Evolutionary conservation across 2,888 invertebrate species (phyloP).

Genomic region (Poecilus cupreus): DNA sequence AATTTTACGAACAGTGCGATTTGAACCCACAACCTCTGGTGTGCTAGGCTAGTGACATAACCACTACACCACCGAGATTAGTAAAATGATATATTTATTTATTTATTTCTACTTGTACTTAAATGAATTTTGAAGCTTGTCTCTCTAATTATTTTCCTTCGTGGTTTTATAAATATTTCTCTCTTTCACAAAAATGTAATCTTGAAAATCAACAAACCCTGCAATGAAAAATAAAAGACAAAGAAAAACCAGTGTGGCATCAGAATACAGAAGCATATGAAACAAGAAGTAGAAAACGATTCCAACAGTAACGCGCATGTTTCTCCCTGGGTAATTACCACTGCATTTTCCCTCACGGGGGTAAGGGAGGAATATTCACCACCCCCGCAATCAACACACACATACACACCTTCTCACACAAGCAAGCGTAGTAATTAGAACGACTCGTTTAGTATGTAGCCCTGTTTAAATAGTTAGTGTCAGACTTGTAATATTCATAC

Average conservation of each 20-base stretch:
- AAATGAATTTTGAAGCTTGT: no score
- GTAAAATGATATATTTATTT: no score
- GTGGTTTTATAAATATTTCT: no score
- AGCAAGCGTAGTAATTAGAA: slow-evolving; percentile 22
- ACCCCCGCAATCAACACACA: slow-evolving; percentile 9
- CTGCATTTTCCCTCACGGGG: background rate
- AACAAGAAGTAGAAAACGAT: background rate
- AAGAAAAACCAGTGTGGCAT: background rate
- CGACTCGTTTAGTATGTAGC: slow-evolving; percentile 9
- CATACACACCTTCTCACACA: background rate
- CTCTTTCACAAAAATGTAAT: background rate
- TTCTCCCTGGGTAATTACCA: background rate
- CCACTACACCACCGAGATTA: no score
- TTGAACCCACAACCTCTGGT: no score
- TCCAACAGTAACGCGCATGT: background rate
- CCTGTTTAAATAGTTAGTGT: background rate
- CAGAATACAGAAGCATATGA: background rate
- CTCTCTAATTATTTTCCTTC: no score
- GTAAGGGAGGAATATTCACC: background rate
- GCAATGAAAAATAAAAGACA: background rate
- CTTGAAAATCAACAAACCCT: background rate
- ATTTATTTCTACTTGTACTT: no score
- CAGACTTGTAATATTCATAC: background rate
- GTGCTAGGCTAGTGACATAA: no score
- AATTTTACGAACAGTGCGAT: no score